phyloP scores from a whole-genome alignment of 2,113 vertebrate genomes.

The Equus przewalskii region DNA sequence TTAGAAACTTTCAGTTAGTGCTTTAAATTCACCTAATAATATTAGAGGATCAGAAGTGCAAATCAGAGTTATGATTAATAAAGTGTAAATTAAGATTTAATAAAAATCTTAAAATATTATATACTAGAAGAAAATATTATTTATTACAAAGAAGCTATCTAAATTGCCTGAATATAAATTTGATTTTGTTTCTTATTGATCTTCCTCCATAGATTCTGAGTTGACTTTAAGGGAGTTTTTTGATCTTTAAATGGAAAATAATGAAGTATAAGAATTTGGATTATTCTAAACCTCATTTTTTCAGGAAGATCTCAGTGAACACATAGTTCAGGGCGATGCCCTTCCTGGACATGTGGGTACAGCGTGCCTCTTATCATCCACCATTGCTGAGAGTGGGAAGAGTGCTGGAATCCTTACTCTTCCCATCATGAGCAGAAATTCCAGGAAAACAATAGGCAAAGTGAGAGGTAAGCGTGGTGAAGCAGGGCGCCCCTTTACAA shows the following conservation, averaged over 20 bases:
- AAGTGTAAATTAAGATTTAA: neutral
- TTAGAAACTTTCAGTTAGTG: neutral
- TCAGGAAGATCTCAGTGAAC: conserved; percentile 95
- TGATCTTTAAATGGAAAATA: conserved; percentile 21
- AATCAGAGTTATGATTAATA: neutral
- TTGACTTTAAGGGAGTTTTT: conserved; percentile 20
- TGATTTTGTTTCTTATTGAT: neutral
- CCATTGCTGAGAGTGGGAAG: conserved; percentile 92
- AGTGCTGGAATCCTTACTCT: conserved; percentile 94
- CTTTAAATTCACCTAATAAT: conserved; percentile 17
- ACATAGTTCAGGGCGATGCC: conserved; percentile 93
- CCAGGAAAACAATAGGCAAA: conserved; percentile 97
- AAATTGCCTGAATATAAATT: conserved; percentile 12
- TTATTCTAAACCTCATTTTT: conserved; percentile 65
- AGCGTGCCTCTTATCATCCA: conserved; percentile 96
- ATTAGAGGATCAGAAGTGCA: neutral
- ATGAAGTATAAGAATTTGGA: conserved; percentile 12
- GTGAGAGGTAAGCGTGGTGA: conserved; percentile 92
- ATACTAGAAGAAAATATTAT: neutral
- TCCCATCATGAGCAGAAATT: conserved; percentile 97
- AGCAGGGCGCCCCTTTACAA: neutral
- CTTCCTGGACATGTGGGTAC: conserved; percentile 95
- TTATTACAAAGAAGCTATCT: conserved; percentile 12
- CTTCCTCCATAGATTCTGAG: neutral
- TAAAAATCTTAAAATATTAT: neutral